These are phyloP conservation scores for Momotus momota DNA, from an alignment of 2,797 vertebrate species.

Conservation along the genomic window DNA sequence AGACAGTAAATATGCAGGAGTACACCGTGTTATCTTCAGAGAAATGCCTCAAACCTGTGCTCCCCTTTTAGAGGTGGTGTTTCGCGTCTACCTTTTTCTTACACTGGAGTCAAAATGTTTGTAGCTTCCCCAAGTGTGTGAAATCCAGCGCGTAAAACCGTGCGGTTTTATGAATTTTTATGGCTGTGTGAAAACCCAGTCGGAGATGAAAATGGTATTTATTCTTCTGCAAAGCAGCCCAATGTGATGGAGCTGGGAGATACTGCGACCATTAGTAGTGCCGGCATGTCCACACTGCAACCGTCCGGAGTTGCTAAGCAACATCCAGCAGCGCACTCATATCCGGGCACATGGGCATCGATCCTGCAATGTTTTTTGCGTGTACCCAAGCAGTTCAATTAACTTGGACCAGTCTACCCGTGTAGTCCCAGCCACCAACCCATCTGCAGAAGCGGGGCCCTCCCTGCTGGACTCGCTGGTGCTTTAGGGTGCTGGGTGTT, in stretches of 20 bases:
- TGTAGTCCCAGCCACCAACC: neutral
- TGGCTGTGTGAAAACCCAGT: neutral
- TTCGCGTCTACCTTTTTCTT: neutral
- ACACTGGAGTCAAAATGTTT: neutral
- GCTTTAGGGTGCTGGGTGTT: neutral
- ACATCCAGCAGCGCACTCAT: neutral
- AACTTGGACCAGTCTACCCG: neutral
- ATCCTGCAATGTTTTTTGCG: neutral
- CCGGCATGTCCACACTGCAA: neutral
- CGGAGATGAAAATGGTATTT: neutral
- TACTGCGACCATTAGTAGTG: neutral
- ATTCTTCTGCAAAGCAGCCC: neutral
- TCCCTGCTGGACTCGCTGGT: neutral
- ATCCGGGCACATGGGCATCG: neutral
- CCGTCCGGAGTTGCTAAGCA: neutral
- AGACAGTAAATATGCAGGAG: neutral
- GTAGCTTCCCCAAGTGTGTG: neutral
- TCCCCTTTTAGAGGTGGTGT: neutral
- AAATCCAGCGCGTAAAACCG: neutral
- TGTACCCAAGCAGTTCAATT: neutral
- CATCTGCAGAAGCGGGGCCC: rapidly evolving
- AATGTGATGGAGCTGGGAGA: neutral
- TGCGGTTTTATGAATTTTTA: slow-evolving; percentile 1
- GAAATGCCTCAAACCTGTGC: neutral
- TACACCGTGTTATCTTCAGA: neutral